Evolutionary conservation across 1,140 invertebrate genomes (phyloP).

Genomic region (Platorchestia sp.): DNA sequence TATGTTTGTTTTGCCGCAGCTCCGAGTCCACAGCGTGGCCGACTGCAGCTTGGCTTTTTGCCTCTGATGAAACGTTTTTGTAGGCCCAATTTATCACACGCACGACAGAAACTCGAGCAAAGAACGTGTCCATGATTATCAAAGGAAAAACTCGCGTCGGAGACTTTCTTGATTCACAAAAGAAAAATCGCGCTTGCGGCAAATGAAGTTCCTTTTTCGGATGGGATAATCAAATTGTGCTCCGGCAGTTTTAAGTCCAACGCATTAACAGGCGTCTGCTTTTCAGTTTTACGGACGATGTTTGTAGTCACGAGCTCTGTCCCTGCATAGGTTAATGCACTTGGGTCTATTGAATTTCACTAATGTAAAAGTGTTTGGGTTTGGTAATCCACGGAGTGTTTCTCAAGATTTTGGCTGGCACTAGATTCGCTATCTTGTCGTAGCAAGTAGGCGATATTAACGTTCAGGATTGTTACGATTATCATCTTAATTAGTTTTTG

Average conservation of each 20-base stretch:
- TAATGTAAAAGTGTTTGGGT: no score
- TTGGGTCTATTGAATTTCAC: background rate
- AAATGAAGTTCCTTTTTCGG: background rate
- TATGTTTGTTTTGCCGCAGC: background rate
- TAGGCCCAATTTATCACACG: background rate
- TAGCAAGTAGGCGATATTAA: no score
- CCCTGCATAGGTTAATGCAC: background rate
- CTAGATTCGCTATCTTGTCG: no score
- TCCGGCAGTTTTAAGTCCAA: background rate
- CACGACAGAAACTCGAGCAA: background rate
- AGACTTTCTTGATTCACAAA: background rate
- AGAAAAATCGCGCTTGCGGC: background rate
- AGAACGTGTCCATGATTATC: constrained; percentile 7
- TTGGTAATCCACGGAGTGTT: no score
- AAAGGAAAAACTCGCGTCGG: background rate
- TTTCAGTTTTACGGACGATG: background rate
- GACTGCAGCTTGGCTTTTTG: background rate
- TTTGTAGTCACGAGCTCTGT: background rate
- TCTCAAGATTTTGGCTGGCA: no score
- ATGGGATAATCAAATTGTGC: background rate
- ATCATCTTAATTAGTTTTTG: no score
- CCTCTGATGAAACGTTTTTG: background rate
- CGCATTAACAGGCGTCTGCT: background rate
- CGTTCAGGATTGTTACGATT: no score
- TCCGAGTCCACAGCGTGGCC: background rate